These are phyloP conservation scores for Myopa tessellatipennis DNA, from an alignment of 2,888 invertebrate species.

Conservation along the genomic window DNA sequence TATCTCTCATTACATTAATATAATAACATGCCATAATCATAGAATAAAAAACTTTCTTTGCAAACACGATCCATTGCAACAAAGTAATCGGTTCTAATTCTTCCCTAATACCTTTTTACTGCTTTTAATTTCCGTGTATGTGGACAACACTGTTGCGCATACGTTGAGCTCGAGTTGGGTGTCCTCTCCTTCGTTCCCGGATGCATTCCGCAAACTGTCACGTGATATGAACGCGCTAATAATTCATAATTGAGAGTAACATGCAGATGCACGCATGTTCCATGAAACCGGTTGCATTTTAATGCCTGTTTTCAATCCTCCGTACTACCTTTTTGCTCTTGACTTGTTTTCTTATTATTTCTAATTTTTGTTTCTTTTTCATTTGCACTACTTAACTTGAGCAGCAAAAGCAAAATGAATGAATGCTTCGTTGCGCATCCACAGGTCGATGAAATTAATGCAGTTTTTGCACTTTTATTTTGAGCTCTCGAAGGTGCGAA, in stretches of 20 bases:
- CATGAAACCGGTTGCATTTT: slow-evolving; percentile 18
- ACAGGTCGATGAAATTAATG: background rate
- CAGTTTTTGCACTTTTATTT: slow-evolving; percentile 11
- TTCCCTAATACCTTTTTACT: slow-evolving; percentile 7
- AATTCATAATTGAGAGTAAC: slow-evolving; percentile 36
- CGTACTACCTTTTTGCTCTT: background rate
- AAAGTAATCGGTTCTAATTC: background rate
- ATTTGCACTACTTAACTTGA: background rate
- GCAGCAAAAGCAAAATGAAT: background rate
- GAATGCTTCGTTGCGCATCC: slow-evolving; percentile 8
- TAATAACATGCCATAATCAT: too few relatives aligned
- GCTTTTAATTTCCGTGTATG: background rate
- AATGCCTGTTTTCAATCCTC: background rate
- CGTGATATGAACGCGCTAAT: slow-evolving; percentile 37
- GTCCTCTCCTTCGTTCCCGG: background rate
- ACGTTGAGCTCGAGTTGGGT: background rate
- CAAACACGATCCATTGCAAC: background rate
- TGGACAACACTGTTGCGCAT: background rate
- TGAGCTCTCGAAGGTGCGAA: background rate
- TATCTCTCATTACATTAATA: too few relatives aligned
- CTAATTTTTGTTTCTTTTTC: background rate
- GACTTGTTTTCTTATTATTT: background rate
- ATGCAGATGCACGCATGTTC: slow-evolving; percentile 31
- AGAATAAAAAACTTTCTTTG: background rate
- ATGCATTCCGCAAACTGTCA: slow-evolving; percentile 24